Evolutionary conservation across 2,888 invertebrate species (phyloP).

Genomic region (Barypeithes pellucidus): DNA sequence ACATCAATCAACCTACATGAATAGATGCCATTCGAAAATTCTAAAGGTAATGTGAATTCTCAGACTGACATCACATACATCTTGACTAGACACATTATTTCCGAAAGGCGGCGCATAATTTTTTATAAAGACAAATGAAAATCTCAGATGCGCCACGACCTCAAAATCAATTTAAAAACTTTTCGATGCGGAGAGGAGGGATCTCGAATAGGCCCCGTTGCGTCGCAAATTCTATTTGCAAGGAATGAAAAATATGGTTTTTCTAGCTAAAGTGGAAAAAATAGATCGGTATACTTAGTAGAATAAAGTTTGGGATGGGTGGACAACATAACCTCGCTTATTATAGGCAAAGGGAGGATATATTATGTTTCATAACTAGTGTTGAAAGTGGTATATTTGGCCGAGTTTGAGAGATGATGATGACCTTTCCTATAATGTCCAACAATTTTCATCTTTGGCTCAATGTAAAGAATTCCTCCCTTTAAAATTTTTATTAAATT

Average conservation of each 20-base stretch:
- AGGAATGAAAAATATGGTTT: constrained; percentile 27
- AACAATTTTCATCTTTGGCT: too few species aligned
- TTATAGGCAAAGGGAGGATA: too few species aligned
- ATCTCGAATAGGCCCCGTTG: constrained; percentile 28
- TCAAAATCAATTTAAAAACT: constrained; percentile 40
- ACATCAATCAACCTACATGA: neutral
- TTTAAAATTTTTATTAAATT: too few species aligned
- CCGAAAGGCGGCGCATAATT: constrained; percentile 4
- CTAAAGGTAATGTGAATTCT: constrained; percentile 10
- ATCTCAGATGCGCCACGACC: constrained; percentile 13
- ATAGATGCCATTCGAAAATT: constrained; percentile 4
- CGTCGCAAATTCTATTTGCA: constrained; percentile 33
- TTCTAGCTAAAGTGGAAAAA: neutral
- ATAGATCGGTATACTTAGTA: too few species aligned
- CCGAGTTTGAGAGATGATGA: too few species aligned
- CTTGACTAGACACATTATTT: constrained; percentile 21
- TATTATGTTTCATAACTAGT: too few species aligned
- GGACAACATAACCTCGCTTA: too few species aligned
- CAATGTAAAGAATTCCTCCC: too few species aligned
- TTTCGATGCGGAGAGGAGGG: constrained; percentile 6
- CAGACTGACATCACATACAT: constrained; percentile 11
- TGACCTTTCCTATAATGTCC: too few species aligned
- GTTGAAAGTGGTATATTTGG: too few species aligned
- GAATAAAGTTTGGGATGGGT: too few species aligned
- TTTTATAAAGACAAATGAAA: constrained; percentile 30